These are phyloP conservation scores for Diogma glabrata DNA, from an alignment of 2,888 invertebrate species.

Conservation along the genomic window DNA sequence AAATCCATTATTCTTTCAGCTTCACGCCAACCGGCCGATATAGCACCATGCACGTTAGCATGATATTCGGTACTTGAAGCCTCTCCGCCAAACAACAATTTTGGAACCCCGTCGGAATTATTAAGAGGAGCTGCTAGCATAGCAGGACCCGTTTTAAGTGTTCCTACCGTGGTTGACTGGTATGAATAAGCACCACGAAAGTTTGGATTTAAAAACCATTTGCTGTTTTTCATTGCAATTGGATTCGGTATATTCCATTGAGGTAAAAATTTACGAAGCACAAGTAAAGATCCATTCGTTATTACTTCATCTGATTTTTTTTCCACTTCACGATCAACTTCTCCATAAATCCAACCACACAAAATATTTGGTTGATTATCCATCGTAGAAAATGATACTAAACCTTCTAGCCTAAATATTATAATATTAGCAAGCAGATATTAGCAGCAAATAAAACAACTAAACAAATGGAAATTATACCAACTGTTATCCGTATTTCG, in stretches of 20 bases:
- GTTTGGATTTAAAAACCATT: constrained; percentile 50
- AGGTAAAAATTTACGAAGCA: constrained; percentile 30
- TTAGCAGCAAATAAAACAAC: constrained; percentile 55
- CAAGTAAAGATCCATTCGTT: constrained; percentile 28
- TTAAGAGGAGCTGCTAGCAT: constrained; percentile 43
- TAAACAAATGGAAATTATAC: constrained; percentile 42
- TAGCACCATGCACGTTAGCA: constrained; percentile 59
- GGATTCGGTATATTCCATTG: constrained; percentile 31
- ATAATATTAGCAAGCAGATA: no score
- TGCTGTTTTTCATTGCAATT: constrained; percentile 32
- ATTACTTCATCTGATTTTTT: constrained; percentile 40
- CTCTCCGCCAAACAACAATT: constrained; percentile 56
- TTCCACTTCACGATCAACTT: constrained; percentile 50
- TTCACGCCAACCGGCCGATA: constrained; percentile 60
- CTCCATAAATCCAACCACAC: constrained; percentile 58
- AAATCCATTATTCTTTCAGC: constrained; percentile 51
- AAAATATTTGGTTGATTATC: constrained; percentile 50
- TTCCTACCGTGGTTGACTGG: constrained; percentile 45
- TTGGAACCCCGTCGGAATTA: constrained; percentile 34
- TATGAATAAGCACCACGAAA: constrained; percentile 54
- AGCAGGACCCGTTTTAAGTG: constrained; percentile 40
- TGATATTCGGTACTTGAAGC: constrained; percentile 52
- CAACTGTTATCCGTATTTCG: no score
- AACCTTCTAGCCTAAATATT: no score
- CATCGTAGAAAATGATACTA: constrained; percentile 55